phyloP scores from a whole-genome alignment of 2,888 invertebrate species.

The Epinotia nisella region DNA sequence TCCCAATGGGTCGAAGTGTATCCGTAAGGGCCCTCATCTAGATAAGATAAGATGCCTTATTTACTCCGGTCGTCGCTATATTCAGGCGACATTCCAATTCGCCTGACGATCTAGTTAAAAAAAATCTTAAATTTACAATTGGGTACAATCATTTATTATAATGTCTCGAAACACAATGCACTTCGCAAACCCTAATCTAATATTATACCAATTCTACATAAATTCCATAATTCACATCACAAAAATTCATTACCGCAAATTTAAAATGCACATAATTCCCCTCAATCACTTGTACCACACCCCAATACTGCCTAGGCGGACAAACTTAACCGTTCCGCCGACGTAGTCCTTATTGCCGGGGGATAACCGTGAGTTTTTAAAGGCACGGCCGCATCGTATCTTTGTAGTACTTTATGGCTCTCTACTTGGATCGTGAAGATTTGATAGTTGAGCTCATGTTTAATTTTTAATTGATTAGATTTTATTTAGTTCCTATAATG shows the following conservation, averaged over 20 bases:
- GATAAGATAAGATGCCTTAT: no score
- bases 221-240: slow-evolving; percentile 44
- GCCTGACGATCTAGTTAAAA: no score
- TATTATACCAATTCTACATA: slow-evolving; percentile 5
- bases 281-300: slow-evolving; percentile 67
- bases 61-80: no score
- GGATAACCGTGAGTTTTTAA: slow-evolving; percentile 65
- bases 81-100: no score
- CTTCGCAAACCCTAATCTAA: neutral
- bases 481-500: slow-evolving; percentile 11
- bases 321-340: slow-evolving; percentile 20
- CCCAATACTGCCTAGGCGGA: slow-evolving; percentile 55
- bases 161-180: neutral
- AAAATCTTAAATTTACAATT: no score
- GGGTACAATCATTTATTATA: no score
- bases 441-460: slow-evolving; percentile 61
- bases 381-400: slow-evolving; percentile 63
- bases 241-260: slow-evolving; percentile 12
- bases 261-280: slow-evolving; percentile 50
- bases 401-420: slow-evolving; percentile 80
- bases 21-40: no score
- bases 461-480: slow-evolving; percentile 42
- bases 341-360: slow-evolving; percentile 17
- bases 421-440: slow-evolving; percentile 55
- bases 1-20: no score